Conservation (phyloP, 2,113 vertebrate species). For the Pycnonotus jocosus region DNA sequence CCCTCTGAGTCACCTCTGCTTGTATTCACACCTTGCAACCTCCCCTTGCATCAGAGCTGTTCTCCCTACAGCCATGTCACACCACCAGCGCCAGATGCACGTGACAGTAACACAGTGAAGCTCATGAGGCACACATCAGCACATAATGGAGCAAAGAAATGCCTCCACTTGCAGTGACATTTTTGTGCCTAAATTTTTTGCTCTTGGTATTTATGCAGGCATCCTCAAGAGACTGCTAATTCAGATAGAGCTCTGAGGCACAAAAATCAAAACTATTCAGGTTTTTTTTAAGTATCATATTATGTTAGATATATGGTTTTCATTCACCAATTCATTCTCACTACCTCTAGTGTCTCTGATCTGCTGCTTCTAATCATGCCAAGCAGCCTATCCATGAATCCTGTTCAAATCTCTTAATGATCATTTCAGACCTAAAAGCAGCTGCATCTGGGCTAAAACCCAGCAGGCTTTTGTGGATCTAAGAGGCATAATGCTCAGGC, state of each 20-base stretch:
- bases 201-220: background rate
- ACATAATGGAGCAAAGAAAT: background rate
- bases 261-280: background rate
- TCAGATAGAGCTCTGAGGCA: background rate
- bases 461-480: background rate
- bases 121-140: background rate
- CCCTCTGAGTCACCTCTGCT: background rate
- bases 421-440: background rate
- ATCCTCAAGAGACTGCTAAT: background rate
- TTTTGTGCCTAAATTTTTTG: background rate
- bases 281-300: background rate
- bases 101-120: background rate
- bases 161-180: background rate
- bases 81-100: fast-evolving
- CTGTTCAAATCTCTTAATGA: background rate
- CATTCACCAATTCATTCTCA: background rate
- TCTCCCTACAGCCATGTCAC: background rate
- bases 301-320: background rate
- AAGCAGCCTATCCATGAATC: background rate
- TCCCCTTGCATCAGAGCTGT: background rate
- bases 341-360: background rate
- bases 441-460: background rate
- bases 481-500: background rate
- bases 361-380: background rate
- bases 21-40: background rate